These are phyloP conservation scores for Pygmarrhopalites habei DNA, from an alignment of 1,140 invertebrate genomes.

Conservation along the genomic window DNA sequence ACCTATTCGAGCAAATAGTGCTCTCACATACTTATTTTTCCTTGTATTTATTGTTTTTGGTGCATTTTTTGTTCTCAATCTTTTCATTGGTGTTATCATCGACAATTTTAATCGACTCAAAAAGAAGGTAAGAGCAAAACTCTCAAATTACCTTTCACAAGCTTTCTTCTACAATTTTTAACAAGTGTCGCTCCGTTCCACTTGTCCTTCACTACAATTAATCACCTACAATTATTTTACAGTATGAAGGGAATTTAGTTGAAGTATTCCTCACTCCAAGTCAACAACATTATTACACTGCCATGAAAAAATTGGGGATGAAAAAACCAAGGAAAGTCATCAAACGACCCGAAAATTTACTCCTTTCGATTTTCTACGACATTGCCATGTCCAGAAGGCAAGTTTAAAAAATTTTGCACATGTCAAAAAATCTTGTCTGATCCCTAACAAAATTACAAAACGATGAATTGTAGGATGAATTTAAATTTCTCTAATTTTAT, in stretches of 20 bases:
- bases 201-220: no score
- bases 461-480: no score
- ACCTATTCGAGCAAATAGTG: constrained; percentile 73
- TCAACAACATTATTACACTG: constrained; percentile 96
- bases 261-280: no score
- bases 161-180: no score
- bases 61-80: constrained; percentile 84
- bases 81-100: constrained; percentile 90
- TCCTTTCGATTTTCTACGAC: constrained; percentile 91
- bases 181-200: no score
- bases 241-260: no score
- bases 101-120: constrained; percentile 91
- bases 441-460: constrained; percentile 90
- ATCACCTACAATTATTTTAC: no score
- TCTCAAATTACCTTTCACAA: no score
- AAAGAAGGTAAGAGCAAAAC: no score
- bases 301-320: constrained; percentile 90
- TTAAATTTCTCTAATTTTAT: constrained; percentile 3
- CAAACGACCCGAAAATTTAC: constrained; percentile 84
- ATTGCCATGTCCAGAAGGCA: constrained; percentile 82
- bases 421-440: no score
- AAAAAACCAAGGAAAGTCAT: constrained; percentile 96
- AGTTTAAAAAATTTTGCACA: no score
- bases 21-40: constrained; percentile 85
- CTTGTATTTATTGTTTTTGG: constrained; percentile 89